Conservation (phyloP, 2,888 invertebrate species). For the Drosophila kuntzei region DNA sequence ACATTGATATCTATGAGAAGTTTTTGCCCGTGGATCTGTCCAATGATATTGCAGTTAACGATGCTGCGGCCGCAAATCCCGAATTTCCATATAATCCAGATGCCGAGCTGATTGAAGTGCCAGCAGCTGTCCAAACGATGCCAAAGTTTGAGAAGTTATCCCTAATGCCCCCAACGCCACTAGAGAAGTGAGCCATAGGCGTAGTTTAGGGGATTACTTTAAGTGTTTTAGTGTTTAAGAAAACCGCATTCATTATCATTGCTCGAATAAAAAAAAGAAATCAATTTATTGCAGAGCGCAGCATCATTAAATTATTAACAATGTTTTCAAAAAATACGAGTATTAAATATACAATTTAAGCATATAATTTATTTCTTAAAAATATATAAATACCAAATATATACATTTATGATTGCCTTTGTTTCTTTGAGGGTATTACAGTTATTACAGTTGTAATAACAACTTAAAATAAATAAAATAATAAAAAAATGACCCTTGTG, state of each 20-base stretch:
- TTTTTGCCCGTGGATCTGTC: constrained; percentile 83
- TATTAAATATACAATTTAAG: constrained; percentile 45
- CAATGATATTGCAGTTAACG: constrained; percentile 85
- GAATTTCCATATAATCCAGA: constrained; percentile 84
- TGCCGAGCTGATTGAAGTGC: constrained; percentile 82
- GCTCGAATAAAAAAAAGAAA: constrained; percentile 8
- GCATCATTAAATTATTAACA: constrained; percentile 53
- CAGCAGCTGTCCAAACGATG: constrained; percentile 44
- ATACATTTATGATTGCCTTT: background rate
- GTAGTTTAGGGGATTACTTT: constrained; percentile 26
- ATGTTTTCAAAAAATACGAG: constrained; percentile 39
- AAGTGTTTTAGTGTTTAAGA: constrained; percentile 55
- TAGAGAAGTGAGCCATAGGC: constrained; percentile 37
- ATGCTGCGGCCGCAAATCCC: constrained; percentile 81
- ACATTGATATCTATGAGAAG: constrained; percentile 81
- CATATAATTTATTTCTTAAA: constrained; percentile 62
- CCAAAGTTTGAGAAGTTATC: constrained; percentile 81
- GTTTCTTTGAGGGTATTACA: background rate
- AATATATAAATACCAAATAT: constrained; percentile 22
- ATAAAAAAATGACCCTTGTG: background rate
- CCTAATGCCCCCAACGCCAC: constrained; percentile 41
- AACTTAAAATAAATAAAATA: background rate
- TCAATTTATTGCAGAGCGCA: background rate
- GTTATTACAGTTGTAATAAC: background rate
- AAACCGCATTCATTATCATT: constrained; percentile 36